Base-by-base conservation (phyloP, 2,888 invertebrate species). In the Agriopis marginaria region DNA sequence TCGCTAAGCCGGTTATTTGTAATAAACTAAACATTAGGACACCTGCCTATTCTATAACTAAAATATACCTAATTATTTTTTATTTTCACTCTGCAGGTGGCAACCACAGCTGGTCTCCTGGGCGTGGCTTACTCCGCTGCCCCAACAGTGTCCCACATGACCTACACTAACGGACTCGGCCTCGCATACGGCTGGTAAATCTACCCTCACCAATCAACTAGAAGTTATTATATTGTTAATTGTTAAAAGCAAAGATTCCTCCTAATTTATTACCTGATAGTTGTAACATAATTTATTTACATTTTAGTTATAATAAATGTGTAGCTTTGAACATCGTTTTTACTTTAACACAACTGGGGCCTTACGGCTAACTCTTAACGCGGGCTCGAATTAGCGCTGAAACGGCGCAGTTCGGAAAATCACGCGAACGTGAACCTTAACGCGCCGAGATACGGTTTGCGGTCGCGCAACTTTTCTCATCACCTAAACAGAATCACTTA, bases 131-230 rank as follows among this genome's bases (percentile, higher is more conserved):
- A 95, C 79, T 95, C 95, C 12, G 94, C 95, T 45, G 95, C 95
- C 12, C 95, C 96, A 10, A 92, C 95, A 14, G 95, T 96, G 2
- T 95, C 95, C n/a, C 95, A 95, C 85, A 95, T 95, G 93, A 93
- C 93, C 55, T 96, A 95, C 86, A 86, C 92, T 66, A 95, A 95
- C 78, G 95, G 95, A 76, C 89, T 95, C 47, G 95, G 95, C n/a
- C 82, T 94, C 44, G 89, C 90, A 14, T 95, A 95, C 83, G 89
- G 91, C 74, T 95, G 95, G 95, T 95, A 94, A 89, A 84, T 53
- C 4, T 44, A 63, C 54, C 12, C 4, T 9, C 58, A 23, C 7
- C 45, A 32, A 7, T 45, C 14, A 44, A 42, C 40, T 55, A 50
- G 4, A 51, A 50, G 45, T 47, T n/a, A 39, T 56, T 40, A 47